phyloP scores from a whole-genome alignment of 2,797 vertebrate genomes.

The Epinephelus awoara region DNA sequence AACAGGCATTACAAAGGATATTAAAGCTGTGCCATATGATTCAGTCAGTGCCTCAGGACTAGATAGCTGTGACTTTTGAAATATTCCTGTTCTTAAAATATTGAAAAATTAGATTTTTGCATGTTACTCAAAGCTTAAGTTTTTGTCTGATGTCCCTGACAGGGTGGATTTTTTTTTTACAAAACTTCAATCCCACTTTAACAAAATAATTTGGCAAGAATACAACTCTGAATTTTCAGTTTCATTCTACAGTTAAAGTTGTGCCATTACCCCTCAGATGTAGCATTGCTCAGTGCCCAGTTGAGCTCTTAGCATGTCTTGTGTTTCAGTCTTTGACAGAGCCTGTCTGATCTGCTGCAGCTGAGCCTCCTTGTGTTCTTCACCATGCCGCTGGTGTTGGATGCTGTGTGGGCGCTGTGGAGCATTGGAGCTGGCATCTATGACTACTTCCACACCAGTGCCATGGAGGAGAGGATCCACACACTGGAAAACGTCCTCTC shows the following conservation, averaged over 20 bases:
- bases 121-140: too few relatives aligned
- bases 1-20: neutral
- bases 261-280: too few relatives aligned
- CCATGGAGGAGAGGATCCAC: conserved; percentile 88
- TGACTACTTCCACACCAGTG: conserved; percentile 88
- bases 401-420: conserved; percentile 86
- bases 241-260: neutral
- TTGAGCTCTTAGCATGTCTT: neutral
- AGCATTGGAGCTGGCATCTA: conserved; percentile 85
- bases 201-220: neutral
- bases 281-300: neutral
- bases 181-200: too few relatives aligned
- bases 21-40: neutral
- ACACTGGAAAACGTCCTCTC: conserved; percentile 83
- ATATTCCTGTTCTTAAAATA: too few relatives aligned
- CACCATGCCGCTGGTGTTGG: conserved; percentile 84
- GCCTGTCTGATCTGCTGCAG: neutral
- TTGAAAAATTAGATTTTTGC: too few relatives aligned
- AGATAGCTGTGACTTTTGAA: too few relatives aligned
- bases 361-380: conserved; percentile 26
- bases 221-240: neutral
- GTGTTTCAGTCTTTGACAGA: conserved; percentile 44
- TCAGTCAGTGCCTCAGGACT: too few relatives aligned
- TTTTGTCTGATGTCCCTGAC: too few relatives aligned
- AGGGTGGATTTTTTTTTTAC: too few relatives aligned